These are phyloP conservation scores for Leptodirus hochenwartii DNA, from an alignment of 2,888 invertebrate species.

Conservation along the genomic window DNA sequence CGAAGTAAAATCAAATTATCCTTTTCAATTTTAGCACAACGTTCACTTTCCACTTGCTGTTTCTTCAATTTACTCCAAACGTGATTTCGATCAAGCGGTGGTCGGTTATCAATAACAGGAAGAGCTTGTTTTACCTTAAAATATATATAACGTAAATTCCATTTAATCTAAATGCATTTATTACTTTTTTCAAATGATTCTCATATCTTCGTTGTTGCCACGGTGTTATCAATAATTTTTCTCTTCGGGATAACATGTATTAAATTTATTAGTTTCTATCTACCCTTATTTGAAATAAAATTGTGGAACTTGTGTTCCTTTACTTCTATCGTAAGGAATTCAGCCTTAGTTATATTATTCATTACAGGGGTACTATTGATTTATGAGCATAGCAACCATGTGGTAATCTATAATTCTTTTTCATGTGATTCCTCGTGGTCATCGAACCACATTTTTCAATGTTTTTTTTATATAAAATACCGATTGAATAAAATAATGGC, in stretches of 20 bases:
- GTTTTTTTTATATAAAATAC: too few relatives aligned
- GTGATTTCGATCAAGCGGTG: slow-evolving; percentile 45
- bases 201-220: slow-evolving; percentile 51
- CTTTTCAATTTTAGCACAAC: slow-evolving; percentile 39
- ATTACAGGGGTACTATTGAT: too few relatives aligned
- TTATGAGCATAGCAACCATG: too few relatives aligned
- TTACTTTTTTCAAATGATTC: slow-evolving; percentile 49
- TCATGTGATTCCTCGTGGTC: too few relatives aligned
- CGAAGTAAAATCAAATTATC: slow-evolving; percentile 53
- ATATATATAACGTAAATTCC: slow-evolving; percentile 1
- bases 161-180: slow-evolving; percentile 4
- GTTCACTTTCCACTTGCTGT: slow-evolving; percentile 47
- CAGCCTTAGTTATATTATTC: too few relatives aligned
- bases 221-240: slow-evolving; percentile 49
- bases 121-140: slow-evolving; percentile 41
- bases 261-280: too few relatives aligned
- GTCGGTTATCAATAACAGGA: slow-evolving; percentile 45
- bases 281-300: too few relatives aligned
- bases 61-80: slow-evolving; percentile 50
- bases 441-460: too few relatives aligned
- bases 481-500: too few relatives aligned
- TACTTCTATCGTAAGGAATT: too few relatives aligned
- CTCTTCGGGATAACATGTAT: slow-evolving; percentile 56
- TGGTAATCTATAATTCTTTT: too few relatives aligned
- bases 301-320: too few relatives aligned